phyloP scores from a whole-genome alignment of 2,888 invertebrate genomes.

The Mongoloraphidia duomilia region DNA sequence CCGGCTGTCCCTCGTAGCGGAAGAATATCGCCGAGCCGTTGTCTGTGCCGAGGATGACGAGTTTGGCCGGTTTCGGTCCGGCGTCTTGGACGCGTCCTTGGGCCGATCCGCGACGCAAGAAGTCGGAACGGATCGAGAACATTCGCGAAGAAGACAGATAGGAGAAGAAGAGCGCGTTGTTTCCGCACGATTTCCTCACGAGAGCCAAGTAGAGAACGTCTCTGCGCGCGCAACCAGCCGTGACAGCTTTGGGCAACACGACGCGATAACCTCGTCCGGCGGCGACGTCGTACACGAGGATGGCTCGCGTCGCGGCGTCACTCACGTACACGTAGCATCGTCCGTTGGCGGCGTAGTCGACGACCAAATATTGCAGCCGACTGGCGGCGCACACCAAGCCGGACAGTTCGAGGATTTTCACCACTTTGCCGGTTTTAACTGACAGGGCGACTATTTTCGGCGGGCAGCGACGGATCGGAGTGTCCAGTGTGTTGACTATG shows the following conservation, averaged over 20 bases:
- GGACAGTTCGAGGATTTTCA: conserved; percentile 46
- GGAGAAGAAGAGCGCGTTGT: conserved; percentile 43
- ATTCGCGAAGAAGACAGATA: conserved; percentile 47
- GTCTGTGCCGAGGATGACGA: conserved; percentile 48
- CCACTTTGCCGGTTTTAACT: conserved; percentile 41
- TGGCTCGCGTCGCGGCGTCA: conserved; percentile 52
- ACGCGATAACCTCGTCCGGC: conserved; percentile 47
- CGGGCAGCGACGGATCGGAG: conserved; percentile 47
- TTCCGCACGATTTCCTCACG: conserved; percentile 39
- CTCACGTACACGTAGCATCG: conserved; percentile 48
- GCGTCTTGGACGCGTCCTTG: conserved; percentile 35
- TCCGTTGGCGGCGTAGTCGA: conserved; percentile 48
- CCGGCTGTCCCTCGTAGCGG: conserved; percentile 41
- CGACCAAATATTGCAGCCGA: conserved; percentile 51
- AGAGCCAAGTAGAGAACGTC: conserved; percentile 53
- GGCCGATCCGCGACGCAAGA: conserved; percentile 41
- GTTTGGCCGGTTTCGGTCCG: conserved; percentile 39
- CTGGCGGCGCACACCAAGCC: conserved; percentile 41
- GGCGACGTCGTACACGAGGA: conserved; percentile 51
- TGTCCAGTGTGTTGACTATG: conserved; percentile 48
- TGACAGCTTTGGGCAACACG: conserved; percentile 40
- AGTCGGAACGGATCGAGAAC: conserved; percentile 47
- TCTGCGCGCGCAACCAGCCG: conserved; percentile 34
- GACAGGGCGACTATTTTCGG: conserved; percentile 54
- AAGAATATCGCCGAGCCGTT: conserved; percentile 39